A percentile compares a stretch with the other conserved stretches of the same genome.
Conservation (phyloP, 2,888 invertebrate genomes). For the Orchesella flavescens region DNA sequence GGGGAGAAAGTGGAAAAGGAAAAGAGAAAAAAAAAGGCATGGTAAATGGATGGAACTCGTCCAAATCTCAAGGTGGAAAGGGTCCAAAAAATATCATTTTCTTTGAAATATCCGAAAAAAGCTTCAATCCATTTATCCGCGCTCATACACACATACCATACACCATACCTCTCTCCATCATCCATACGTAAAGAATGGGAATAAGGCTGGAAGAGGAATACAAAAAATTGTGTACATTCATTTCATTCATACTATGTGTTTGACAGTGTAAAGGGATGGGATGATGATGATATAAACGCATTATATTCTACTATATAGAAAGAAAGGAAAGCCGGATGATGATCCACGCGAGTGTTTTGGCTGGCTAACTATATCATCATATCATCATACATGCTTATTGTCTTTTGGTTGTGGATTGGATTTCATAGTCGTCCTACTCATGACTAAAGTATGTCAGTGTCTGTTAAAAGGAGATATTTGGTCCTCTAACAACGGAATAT, state of each 20-base stretch:
- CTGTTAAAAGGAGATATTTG: constrained; percentile 18
- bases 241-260: not conserved
- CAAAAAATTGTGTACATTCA: constrained; percentile 18
- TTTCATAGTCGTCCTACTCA: not conserved
- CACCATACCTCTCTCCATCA: no score
- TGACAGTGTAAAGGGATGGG: not conserved
- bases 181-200: constrained; percentile 28
- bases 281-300: not conserved
- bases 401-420: no score
- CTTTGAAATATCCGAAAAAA: constrained; percentile 64
- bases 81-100: constrained; percentile 71
- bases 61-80: constrained; percentile 72
- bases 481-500: not conserved
- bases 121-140: constrained; percentile 59
- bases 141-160: constrained; percentile 10
- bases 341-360: not conserved
- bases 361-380: constrained; percentile 12
- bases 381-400: not conserved
- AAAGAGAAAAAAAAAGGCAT: constrained; percentile 12
- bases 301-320: no score
- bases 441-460: constrained; percentile 10
- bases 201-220: not conserved
- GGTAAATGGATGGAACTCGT: constrained; percentile 70
- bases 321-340: not conserved
- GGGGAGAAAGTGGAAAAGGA: constrained; percentile 47